phyloP scores from a whole-genome alignment of 2,888 invertebrate species.

The Volucella inanis region DNA sequence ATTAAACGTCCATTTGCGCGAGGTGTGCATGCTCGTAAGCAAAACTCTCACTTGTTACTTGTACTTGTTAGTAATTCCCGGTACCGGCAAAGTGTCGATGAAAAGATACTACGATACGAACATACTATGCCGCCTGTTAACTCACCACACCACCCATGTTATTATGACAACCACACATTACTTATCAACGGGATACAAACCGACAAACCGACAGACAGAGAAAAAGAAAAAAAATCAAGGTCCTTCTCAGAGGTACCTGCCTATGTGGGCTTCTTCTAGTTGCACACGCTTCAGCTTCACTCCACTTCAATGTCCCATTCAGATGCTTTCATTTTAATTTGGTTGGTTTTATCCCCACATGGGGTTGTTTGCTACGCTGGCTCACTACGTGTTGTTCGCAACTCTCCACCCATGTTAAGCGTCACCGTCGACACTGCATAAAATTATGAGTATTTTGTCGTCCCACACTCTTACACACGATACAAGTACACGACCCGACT shows the following conservation, averaged over 20 bases:
- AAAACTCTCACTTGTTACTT: conserved; percentile 13
- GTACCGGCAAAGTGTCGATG: conserved; percentile 66
- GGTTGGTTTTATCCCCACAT: conserved; percentile 62
- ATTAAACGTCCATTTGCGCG: conserved; percentile 49
- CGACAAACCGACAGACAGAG: not conserved
- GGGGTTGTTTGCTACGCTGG: conserved; percentile 58
- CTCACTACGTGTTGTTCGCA: conserved; percentile 25
- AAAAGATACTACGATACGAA: conserved; percentile 65
- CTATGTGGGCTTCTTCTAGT: conserved; percentile 59
- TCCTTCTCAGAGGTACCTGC: conserved; percentile 32
- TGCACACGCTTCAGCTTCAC: conserved; percentile 47
- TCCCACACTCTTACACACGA: conserved; percentile 51
- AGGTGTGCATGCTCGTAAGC: conserved; percentile 9
- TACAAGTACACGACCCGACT: conserved; percentile 13
- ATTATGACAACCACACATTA: conserved; percentile 73
- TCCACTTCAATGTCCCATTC: conserved; percentile 43
- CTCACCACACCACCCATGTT: conserved; percentile 71
- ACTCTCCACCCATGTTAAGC: conserved; percentile 60
- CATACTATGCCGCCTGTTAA: conserved; percentile 54
- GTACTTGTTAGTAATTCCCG: conserved; percentile 24
- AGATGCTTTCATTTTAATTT: conserved; percentile 69
- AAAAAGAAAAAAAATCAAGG: conserved; percentile 22
- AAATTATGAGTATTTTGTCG: conserved; percentile 69
- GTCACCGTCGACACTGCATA: conserved; percentile 69
- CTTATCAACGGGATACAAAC: conserved; percentile 64